Evolutionary conservation across 2,888 invertebrate genomes (phyloP).

Genomic region (Ceratothoa steindachneri): DNA sequence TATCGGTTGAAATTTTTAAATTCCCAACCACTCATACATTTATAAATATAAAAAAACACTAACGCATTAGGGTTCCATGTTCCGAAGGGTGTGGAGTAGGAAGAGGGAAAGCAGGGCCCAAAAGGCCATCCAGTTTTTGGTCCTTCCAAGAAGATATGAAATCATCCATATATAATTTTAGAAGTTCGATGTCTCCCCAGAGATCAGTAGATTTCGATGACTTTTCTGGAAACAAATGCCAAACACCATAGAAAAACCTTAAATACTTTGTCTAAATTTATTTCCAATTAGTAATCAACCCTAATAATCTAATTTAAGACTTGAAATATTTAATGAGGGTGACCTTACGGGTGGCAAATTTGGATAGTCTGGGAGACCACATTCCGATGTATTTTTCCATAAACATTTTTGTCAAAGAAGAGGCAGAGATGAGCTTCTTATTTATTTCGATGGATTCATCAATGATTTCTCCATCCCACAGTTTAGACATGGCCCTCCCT

Average conservation of each 20-base stretch:
- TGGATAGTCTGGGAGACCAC: neutral
- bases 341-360: neutral
- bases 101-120: conserved; percentile 21
- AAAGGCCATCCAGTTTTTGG: conserved; percentile 10
- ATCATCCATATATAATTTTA: conserved; percentile 10
- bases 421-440: neutral
- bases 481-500: neutral
- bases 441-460: neutral
- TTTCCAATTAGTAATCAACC: too few species aligned
- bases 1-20: too few species aligned
- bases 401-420: neutral
- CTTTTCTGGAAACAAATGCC: neutral
- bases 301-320: too few species aligned
- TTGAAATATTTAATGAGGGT: too few species aligned
- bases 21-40: too few species aligned
- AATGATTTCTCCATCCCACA: neutral
- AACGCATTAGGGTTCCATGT: conserved; percentile 4
- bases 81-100: conserved; percentile 18
- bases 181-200: conserved; percentile 18
- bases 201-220: conserved; percentile 8
- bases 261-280: too few species aligned
- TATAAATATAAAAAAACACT: too few species aligned
- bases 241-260: neutral
- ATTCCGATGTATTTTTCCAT: neutral
- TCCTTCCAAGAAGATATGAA: conserved; percentile 19